Evolutionary conservation across 2,888 invertebrate genomes (phyloP), one percentile per base, ranked within the genome.

Genomic region (Thalpophila matura): DNA sequence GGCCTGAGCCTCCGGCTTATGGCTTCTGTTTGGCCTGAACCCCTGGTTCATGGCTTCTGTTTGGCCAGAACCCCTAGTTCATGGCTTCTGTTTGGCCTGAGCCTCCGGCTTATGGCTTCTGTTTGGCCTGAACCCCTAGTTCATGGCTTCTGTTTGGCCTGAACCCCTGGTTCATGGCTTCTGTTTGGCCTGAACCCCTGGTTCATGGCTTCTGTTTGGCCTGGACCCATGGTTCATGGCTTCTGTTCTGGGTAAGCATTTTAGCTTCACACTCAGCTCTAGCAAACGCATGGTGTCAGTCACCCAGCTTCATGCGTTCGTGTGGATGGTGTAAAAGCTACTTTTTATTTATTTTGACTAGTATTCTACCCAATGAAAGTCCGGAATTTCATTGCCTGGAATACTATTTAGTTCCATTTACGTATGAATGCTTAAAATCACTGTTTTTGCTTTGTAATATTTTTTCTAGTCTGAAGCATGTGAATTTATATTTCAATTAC

Each of bases 1-100:
- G 16, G 35, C 35, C 35, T 35, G n/a, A n/a, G n/a, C n/a, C n/a
- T n/a, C 35, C 14, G 35, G 16, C 14, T 35, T 14, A 38, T 20
- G 38, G 12, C 38, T 38, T 18, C 38, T 20, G 38, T 20, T 20
- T 20, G 20, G 38, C 12, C 38, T 38, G 38, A 22, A 12, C 38
- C 38, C 20, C 38, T 38, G 38, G 38, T 9, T 38, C 6, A 20
- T 38, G 38, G 10, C 38, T 38, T 38, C 38, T 20, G 38, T 20
- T 38, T 38, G 20, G 38, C 33, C 33, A 20, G 20, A 4, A 20
- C 38, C 10, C 7, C 20, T 38, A 3, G 10, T 20, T 43, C 14
- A 6, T 43, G 43, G 43, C 26, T 43, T 43, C 26, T 27, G 43
- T 43, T 27, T n/a, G n/a, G n/a, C n/a, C n/a, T n/a, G n/a, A n/a